Conservation (phyloP, 2,113 vertebrate species). For the Tinamus guttatus region DNA sequence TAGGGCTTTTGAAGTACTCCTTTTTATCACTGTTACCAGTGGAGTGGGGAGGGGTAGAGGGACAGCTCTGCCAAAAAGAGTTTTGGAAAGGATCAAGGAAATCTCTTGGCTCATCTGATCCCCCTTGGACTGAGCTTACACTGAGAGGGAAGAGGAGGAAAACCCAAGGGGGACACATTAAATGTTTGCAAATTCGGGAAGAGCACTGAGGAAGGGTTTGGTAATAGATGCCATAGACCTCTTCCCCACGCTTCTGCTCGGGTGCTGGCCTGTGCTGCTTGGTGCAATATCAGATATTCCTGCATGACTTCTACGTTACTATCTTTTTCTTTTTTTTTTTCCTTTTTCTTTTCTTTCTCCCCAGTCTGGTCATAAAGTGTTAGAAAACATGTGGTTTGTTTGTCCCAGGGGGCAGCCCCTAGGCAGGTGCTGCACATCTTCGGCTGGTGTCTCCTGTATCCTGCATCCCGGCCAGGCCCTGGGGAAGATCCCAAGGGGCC, state of each 20-base stretch:
- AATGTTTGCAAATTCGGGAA: not conserved
- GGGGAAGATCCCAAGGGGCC: not conserved
- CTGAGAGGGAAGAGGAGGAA: not conserved
- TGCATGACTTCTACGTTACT: not conserved
- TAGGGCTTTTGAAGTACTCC: not conserved
- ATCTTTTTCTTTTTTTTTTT: not conserved
- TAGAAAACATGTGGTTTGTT: not conserved
- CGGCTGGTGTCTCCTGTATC: not conserved
- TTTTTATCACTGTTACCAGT: not conserved
- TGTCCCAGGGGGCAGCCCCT: not conserved
- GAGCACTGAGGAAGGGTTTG: not conserved
- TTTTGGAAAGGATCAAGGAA: not conserved
- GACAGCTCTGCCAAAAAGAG: not conserved
- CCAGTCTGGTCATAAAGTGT: not conserved
- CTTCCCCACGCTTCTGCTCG: fast-evolving
- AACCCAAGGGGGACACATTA: not conserved
- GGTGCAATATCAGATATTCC: not conserved
- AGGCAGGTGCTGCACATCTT: not conserved
- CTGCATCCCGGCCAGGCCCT: not conserved
- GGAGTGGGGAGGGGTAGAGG: not conserved
- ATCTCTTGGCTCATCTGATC: not conserved
- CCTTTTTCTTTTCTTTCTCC: not conserved
- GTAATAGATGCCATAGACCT: too few relatives aligned
- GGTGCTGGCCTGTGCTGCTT: not conserved
- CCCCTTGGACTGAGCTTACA: not conserved